Base-by-base conservation (phyloP, 2,888 invertebrate species). In the Girardia tigrina region DNA sequence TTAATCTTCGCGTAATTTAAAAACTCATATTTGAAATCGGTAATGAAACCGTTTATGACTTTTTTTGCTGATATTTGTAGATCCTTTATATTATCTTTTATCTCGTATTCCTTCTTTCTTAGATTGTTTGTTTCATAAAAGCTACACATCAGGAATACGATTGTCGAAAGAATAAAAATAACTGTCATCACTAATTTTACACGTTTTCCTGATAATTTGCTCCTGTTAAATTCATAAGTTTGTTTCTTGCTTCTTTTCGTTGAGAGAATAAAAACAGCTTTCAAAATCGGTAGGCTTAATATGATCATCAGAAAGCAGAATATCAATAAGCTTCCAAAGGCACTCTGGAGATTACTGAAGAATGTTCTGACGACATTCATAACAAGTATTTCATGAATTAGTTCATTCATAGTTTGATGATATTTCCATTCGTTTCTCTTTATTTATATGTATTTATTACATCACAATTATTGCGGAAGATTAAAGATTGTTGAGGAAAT, bases 141-240 rank as follows among this genome's bases (percentile, higher is more conserved):
- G n/a, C 56, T 56, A 56, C 20, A 16, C n/a, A 56, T 23, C 6
- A 16, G 23, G 4, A 56, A 56, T 4, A n/a, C n/a, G 2, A 56
- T 16, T 23, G 56, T n/a, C 4, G n/a, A 12, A 2, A 56, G 20
- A 56, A 56, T 20, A n/a, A 56, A 56, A 56, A 4, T 23, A 12
- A n/a, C n/a, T n/a, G 23, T 56, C 23, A 56, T 56, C n/a, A n/a
- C 56, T 6, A 20, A 56, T 56, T 56, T 56, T 56, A 56, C 4
- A 20, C 23, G n/a, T 12, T 56, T 56, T 2, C n/a, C 56, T 12
- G n/a, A n/a, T 20, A 56, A 20, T 16, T 56, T 56, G 2, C 8
- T 56, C n/a, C 56, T n/a, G n/a, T n/a, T 20, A 56, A 56, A 56
- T 56, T 56, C 23, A 56, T 56, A 56, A 56, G n/a, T 56, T 56